phyloP scores from a whole-genome alignment of 1,140 invertebrate genomes.

The Liolophura sinensis region DNA sequence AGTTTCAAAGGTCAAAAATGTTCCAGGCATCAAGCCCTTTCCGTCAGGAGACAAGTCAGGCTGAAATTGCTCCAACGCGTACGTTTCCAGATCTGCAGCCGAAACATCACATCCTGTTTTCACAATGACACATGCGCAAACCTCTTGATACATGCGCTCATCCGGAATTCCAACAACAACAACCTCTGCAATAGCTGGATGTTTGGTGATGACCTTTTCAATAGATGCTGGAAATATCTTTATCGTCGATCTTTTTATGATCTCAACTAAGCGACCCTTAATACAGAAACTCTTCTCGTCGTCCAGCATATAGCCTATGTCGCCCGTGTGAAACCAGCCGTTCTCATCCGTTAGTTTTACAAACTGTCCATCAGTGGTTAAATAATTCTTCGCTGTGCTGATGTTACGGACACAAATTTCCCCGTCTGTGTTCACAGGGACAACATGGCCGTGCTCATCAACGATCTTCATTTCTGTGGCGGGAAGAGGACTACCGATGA shows the following conservation, averaged over 20 bases:
- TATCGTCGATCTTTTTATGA: constrained; percentile 1
- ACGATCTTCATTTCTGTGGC: constrained; percentile 6
- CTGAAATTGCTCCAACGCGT: neutral
- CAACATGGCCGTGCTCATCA: constrained; percentile 3
- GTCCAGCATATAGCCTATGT: constrained; percentile 5
- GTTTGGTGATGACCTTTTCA: constrained; percentile 5
- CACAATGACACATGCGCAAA: constrained; percentile 9
- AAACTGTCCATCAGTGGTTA: neutral
- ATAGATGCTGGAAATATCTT: constrained; percentile 2
- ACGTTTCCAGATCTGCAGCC: constrained; percentile 1
- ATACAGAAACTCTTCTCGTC: neutral
- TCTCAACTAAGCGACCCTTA: constrained; percentile 4
- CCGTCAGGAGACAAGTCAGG: neutral
- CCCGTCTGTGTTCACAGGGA: constrained; percentile 3
- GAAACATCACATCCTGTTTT: neutral
- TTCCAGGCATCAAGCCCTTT: neutral
- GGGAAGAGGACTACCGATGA: neutral
- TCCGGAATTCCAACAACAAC: constrained; percentile 13
- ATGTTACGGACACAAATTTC: neutral
- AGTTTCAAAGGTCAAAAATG: constrained; percentile 1
- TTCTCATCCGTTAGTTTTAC: neutral
- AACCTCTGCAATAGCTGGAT: constrained; percentile 6
- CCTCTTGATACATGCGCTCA: constrained; percentile 1
- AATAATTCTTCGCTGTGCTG: neutral
- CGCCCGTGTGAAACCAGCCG: constrained; percentile 6